Evolutionary conservation across 2,888 invertebrate genomes (phyloP), one percentile per base, ranked within the genome.

Genomic region (Elmis aenea): DNA sequence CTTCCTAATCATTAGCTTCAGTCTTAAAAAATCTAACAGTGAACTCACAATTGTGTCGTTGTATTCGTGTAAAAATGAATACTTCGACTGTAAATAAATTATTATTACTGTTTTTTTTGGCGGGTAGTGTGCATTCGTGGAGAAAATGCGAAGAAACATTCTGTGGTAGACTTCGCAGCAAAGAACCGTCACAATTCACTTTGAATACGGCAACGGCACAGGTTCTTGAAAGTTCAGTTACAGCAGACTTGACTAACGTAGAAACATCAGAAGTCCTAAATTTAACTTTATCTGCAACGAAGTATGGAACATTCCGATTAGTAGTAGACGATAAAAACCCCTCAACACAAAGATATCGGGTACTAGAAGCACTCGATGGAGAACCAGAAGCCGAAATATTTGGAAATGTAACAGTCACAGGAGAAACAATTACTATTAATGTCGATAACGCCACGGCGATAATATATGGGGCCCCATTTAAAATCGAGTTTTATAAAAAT

Each of bases 251-350:
- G 8, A 5, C 8, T 8, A 18, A 18, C 18, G 8, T 8, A 6
- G 18, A 5, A 18, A 8, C 5, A 8, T 6, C 18, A 6, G 18
- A 5, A 6, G 5, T 6, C 18, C 5, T 38, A 34, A 68, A 71
- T 11, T 58, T 84, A 15, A 70, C 73, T 46, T 54, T 88, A 13
- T 76, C 76, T 26, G 78, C 80, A 0, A 61, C 86, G 1, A 69
- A 73, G 25, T 82, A 85, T 50, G 79, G 79, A 33, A 85, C 81
- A 5, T 83, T 88, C 59, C 74, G 89, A 10, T 67, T 93, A 20
- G 77, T 81, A 52, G 73, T 93, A 8, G 85, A 87, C 59, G 93
- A 94, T 61, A 77, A 81, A 12, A 75, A 77, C 28, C 86, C 91
- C 10, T 11, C 27, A 27, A 20, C 18, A n/a, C 26, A 14, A 0